A percentile compares a stretch with the other conserved stretches of the same genome.
phyloP scores from a whole-genome alignment of 2,888 invertebrate genomes.

The Agonopterix subpropinquella region DNA sequence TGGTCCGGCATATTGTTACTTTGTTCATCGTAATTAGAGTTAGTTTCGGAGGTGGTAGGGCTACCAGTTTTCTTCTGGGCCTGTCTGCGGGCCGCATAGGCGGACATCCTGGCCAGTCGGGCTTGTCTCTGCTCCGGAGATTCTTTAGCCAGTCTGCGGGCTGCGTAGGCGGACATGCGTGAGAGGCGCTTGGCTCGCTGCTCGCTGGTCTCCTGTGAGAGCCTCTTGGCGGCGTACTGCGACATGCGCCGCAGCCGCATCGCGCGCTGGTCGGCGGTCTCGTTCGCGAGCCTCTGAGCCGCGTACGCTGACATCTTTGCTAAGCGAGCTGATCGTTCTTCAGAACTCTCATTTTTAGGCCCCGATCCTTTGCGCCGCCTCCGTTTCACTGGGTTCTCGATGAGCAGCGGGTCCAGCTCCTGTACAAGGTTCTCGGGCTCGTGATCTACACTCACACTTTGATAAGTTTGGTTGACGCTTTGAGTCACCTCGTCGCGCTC shows the following conservation, averaged over 20 bases:
- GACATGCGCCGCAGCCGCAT: slow-evolving; percentile 59
- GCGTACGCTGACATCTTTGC: slow-evolving; percentile 67
- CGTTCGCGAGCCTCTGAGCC: slow-evolving; percentile 59
- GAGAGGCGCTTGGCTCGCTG: slow-evolving; percentile 55
- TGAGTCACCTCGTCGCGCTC: slow-evolving; percentile 18
- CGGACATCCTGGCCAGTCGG: slow-evolving; percentile 57
- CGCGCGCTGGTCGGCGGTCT: slow-evolving; percentile 56
- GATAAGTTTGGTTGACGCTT: background rate
- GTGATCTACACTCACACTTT: background rate
- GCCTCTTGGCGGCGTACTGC: slow-evolving; percentile 56
- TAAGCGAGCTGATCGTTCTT: slow-evolving; percentile 47
- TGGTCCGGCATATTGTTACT: slow-evolving; percentile 23
- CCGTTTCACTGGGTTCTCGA: slow-evolving; percentile 11
- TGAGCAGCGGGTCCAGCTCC: slow-evolving; percentile 30
- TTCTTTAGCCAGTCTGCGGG: slow-evolving; percentile 56
- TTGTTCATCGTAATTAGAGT: slow-evolving; percentile 6
- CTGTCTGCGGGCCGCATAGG: slow-evolving; percentile 58
- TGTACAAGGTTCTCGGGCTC: slow-evolving; percentile 17
- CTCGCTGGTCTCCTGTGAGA: slow-evolving; percentile 52
- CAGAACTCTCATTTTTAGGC: slow-evolving; percentile 40
- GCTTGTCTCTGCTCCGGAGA: slow-evolving; percentile 53
- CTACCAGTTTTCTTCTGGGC: slow-evolving; percentile 40
- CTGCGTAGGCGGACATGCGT: slow-evolving; percentile 66
- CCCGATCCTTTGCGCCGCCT: slow-evolving; percentile 30
- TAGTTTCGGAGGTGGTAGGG: slow-evolving; percentile 9